A percentile compares a stretch with the other conserved stretches of the same genome.
These are phyloP conservation scores for Carettochelys insculpta DNA, from an alignment of 2,113 vertebrate species.

Conservation along the genomic window DNA sequence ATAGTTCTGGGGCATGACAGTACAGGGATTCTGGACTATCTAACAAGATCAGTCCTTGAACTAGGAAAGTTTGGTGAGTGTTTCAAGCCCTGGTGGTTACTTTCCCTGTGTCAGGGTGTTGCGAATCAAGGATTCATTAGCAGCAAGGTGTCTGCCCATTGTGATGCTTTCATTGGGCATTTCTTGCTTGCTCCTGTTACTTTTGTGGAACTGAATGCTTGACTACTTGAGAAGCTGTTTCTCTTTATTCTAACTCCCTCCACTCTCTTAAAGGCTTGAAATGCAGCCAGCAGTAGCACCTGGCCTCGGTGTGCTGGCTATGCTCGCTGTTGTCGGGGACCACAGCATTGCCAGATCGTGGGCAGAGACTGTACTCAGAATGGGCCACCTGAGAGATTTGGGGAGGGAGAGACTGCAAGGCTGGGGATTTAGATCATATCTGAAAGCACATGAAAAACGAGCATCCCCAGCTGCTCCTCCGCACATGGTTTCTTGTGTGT, in stretches of 20 bases:
- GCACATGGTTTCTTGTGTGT: background rate
- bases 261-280: background rate
- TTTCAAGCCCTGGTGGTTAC: background rate
- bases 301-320: background rate
- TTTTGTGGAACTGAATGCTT: background rate
- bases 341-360: background rate
- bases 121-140: background rate
- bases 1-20: background rate
- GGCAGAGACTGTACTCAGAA: background rate
- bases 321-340: background rate
- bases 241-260: background rate
- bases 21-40: background rate
- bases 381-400: background rate
- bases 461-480: background rate
- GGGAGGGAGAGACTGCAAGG: too few species aligned
- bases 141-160: background rate
- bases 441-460: background rate
- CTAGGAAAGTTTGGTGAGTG: background rate
- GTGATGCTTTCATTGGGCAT: background rate
- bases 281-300: background rate
- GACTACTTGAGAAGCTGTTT: background rate
- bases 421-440: background rate
- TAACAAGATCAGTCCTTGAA: background rate
- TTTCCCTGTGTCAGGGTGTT: background rate
- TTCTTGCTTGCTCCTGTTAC: background rate